phyloP scores from a whole-genome alignment of 2,888 invertebrate species.

The Eupithecia centaureata region DNA sequence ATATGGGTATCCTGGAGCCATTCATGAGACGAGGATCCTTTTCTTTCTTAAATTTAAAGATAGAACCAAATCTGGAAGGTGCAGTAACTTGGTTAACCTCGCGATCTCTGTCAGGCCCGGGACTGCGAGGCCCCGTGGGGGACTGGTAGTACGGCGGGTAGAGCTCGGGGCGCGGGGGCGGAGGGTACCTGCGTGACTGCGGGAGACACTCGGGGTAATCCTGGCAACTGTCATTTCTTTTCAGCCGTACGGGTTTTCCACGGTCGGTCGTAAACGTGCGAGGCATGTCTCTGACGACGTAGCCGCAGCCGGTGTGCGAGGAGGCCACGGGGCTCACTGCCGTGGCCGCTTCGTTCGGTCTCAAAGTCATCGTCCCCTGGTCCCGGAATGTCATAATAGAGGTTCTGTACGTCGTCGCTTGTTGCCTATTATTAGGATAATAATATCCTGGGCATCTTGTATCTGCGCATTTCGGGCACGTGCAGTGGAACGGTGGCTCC shows the following conservation, averaged over 20 bases:
- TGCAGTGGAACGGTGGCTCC: neutral
- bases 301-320: conserved; percentile 40
- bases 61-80: conserved; percentile 29
- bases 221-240: neutral
- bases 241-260: neutral
- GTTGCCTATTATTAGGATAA: neutral
- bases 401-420: conserved; percentile 44
- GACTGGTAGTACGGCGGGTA: neutral
- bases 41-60: conserved; percentile 38
- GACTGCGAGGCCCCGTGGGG: neutral
- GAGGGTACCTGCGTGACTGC: neutral
- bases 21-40: neutral
- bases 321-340: conserved; percentile 43
- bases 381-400: conserved; percentile 65
- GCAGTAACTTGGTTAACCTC: neutral
- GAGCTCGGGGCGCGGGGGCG: neutral
- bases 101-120: neutral
- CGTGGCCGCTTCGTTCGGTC: conserved; percentile 56
- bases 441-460: neutral
- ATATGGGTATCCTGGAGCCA: conserved; percentile 53
- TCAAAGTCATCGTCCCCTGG: conserved; percentile 63
- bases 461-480: conserved; percentile 13
- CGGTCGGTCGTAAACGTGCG: conserved; percentile 20
- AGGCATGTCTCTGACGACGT: conserved; percentile 43
- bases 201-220: neutral